A percentile compares a stretch with the other conserved stretches of the same genome.
Evolutionary conservation across 2,113 vertebrate genomes (phyloP).

Genomic region (Ageneiosus marmoratus): DNA sequence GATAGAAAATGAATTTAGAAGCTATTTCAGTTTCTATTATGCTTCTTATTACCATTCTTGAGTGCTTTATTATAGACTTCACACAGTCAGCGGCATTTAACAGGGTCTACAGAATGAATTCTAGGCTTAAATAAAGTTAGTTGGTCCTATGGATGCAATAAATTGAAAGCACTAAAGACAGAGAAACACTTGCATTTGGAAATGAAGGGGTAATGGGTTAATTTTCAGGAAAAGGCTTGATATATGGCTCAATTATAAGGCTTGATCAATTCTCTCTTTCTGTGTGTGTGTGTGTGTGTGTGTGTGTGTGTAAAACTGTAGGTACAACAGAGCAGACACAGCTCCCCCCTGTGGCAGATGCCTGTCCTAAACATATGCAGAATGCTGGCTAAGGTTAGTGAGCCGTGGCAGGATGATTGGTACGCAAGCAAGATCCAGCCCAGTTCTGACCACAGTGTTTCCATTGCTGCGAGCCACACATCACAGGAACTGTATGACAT

Average conservation of each 20-base stretch:
- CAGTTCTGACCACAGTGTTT: conserved; percentile 73
- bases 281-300: no score
- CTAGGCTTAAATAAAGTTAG: conserved; percentile 38
- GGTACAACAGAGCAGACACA: conserved; percentile 75
- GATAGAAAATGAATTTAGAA: background rate
- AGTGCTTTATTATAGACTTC: background rate
- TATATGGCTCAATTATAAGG: no score
- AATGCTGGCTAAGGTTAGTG: conserved; percentile 74
- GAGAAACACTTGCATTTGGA: background rate
- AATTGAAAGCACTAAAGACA: conserved; percentile 9
- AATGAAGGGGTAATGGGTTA: background rate
- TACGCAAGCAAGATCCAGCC: conserved; percentile 62
- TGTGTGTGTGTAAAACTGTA: no score
- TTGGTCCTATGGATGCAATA: conserved; percentile 23
- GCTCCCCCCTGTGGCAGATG: conserved; percentile 84
- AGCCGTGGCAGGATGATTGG: conserved; percentile 54
- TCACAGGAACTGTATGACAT: conserved; percentile 82
- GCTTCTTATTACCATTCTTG: conserved; percentile 6
- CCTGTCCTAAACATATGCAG: conserved; percentile 85
- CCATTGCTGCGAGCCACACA: conserved; percentile 76
- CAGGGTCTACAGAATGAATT: conserved; percentile 40
- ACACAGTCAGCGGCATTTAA: conserved; percentile 34
- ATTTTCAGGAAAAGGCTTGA: background rate
- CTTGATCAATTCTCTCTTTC: no score
- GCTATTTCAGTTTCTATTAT: conserved; percentile 19